Percentiles rank a stretch among this genome's conserved stretches.
Evolutionary conservation across 2,888 invertebrate genomes (phyloP).

Genomic region (Lysandra coridon): DNA sequence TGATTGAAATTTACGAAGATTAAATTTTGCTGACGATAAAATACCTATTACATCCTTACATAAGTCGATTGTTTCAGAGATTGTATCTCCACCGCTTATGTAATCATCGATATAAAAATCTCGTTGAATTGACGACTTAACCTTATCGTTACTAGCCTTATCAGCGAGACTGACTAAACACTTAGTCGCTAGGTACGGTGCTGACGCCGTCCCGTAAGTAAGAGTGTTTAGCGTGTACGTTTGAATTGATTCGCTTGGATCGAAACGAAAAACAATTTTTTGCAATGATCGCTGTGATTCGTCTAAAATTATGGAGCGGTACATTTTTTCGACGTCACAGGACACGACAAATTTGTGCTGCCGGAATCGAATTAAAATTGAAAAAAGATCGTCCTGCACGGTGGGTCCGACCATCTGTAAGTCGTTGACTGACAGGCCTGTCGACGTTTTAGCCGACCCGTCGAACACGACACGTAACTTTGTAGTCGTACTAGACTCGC

Average conservation of each 20-base stretch:
- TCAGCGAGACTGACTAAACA: background rate
- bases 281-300: slow-evolving; percentile 4
- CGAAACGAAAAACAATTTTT: background rate
- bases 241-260: background rate
- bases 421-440: slow-evolving; percentile 1
- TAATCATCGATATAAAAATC: slow-evolving; percentile 13
- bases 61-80: background rate
- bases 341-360: slow-evolving; percentile 11
- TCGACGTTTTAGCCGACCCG: slow-evolving; percentile 34
- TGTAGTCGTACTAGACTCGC: slow-evolving; percentile 36
- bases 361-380: background rate
- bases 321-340: slow-evolving; percentile 25
- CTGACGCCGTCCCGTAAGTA: background rate
- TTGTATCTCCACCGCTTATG: background rate
- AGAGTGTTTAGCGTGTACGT: background rate
- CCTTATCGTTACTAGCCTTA: background rate
- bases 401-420: slow-evolving; percentile 23
- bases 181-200: slow-evolving; percentile 8
- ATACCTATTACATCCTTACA: slow-evolving; percentile 40
- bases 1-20: slow-evolving; percentile 27
- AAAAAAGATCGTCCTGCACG: slow-evolving; percentile 19
- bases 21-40: slow-evolving; percentile 34
- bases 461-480: slow-evolving; percentile 41
- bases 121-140: slow-evolving; percentile 3
- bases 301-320: background rate